Conservation (phyloP, 2,113 vertebrate genomes). For the Lasiurus cinereus region DNA sequence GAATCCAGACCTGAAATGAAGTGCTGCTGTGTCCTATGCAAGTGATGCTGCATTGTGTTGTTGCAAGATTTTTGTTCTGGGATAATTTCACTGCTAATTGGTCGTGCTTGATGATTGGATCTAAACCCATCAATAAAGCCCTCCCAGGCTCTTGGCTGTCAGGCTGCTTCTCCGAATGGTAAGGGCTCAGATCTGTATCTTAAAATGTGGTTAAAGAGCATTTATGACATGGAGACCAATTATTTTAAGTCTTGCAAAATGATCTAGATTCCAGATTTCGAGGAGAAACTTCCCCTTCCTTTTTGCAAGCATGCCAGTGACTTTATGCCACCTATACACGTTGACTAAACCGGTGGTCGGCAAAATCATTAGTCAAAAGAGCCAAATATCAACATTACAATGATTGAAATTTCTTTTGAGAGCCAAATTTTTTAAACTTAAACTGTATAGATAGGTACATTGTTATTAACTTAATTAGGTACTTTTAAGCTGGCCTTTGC, state of each 20-base stretch:
- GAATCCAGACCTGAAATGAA: not conserved
- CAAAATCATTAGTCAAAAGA: too few species aligned
- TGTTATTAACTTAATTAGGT: too few species aligned
- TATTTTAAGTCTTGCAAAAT: slow-evolving; percentile 32
- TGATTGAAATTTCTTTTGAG: too few species aligned
- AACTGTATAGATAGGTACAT: too few species aligned
- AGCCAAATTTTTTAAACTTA: too few species aligned
- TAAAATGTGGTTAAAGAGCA: not conserved
- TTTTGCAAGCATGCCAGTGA: slow-evolving; percentile 3
- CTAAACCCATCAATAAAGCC: not conserved
- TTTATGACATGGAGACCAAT: not conserved
- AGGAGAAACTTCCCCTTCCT: not conserved
- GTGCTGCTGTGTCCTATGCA: not conserved
- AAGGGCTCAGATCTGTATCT: not conserved
- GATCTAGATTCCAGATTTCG: slow-evolving; percentile 17
- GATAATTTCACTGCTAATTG: slow-evolving; percentile 13
- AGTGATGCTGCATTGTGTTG: not conserved
- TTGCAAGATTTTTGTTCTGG: not conserved
- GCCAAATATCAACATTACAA: too few species aligned
- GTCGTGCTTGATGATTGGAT: not conserved
- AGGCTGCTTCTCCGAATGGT: not conserved
- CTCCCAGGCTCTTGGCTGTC: not conserved
- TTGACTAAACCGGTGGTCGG: not conserved
- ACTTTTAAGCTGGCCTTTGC: too few species aligned
- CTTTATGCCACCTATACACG: not conserved